These are phyloP conservation scores for Pygoscelis antarcticus DNA, from an alignment of 2,113 vertebrate genomes.

Conservation along the genomic window DNA sequence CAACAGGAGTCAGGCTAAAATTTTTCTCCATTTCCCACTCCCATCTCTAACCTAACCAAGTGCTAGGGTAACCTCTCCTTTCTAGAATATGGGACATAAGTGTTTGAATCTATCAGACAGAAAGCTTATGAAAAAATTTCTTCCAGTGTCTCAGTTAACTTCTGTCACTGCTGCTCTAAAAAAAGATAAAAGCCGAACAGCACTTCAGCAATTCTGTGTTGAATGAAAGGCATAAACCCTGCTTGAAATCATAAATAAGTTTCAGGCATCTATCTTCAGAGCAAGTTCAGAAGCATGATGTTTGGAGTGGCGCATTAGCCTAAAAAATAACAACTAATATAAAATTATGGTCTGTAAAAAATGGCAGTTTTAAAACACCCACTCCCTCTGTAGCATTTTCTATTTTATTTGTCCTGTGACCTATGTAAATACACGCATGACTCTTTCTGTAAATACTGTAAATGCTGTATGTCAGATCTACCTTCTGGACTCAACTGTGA, in stretches of 20 bases:
- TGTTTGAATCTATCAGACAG: not conserved
- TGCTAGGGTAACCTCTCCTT: not conserved
- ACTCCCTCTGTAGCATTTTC: not conserved
- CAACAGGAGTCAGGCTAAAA: not conserved
- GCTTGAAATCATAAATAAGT: not conserved
- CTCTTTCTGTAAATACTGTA: not conserved
- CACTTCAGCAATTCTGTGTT: not conserved
- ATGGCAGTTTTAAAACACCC: not conserved
- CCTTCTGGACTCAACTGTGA: not conserved
- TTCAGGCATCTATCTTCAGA: not conserved
- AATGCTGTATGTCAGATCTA: not conserved
- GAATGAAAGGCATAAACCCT: not conserved
- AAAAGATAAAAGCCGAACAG: not conserved
- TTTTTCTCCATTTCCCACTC: not conserved
- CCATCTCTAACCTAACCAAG: not conserved
- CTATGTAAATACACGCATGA: not conserved
- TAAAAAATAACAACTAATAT: not conserved
- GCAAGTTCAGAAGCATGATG: not conserved
- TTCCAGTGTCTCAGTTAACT: not conserved
- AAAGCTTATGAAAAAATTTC: not conserved
- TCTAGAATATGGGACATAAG: not conserved
- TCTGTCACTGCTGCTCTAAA: not conserved
- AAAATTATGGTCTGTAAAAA: not conserved
- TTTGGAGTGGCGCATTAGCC: not conserved
- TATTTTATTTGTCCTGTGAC: not conserved